These are phyloP conservation scores for Hyperoodon ampullatus DNA, from an alignment of 2,113 vertebrate species.

Conservation along the genomic window DNA sequence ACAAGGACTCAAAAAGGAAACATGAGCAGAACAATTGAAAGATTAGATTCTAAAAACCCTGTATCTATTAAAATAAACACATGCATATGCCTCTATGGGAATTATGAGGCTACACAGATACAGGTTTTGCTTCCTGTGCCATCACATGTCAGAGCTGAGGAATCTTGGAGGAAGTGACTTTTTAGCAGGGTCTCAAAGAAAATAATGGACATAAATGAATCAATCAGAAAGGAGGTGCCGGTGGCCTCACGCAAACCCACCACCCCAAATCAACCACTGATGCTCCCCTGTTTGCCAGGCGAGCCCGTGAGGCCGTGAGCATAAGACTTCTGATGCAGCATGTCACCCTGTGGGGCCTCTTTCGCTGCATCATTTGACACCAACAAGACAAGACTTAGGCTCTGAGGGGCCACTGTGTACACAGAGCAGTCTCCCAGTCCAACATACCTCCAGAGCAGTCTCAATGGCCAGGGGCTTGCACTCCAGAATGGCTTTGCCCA, in stretches of 20 bases:
- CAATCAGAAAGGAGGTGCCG: too few species aligned
- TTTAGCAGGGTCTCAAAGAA: background rate
- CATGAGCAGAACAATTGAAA: background rate
- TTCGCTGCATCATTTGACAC: background rate
- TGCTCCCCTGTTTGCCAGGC: rapidly evolving
- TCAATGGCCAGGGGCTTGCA: constrained; percentile 78
- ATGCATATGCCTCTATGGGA: rapidly evolving
- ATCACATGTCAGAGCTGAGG: background rate
- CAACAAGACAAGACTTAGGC: background rate
- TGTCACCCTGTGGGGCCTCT: too few species aligned
- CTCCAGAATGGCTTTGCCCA: constrained; percentile 86
- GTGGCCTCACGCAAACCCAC: too few species aligned
- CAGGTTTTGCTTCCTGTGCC: rapidly evolving
- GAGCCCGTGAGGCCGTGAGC: rapidly evolving
- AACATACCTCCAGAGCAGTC: constrained; percentile 86
- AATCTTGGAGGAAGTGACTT: background rate
- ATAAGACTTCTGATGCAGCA: rapidly evolving
- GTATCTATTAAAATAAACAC: background rate
- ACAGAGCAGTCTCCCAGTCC: background rate
- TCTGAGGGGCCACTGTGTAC: background rate
- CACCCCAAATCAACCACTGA: rapidly evolving
- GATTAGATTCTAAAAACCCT: background rate
- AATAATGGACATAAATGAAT: too few species aligned
- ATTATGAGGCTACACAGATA: rapidly evolving
- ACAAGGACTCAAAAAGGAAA: background rate